A percentile compares a stretch with the other conserved stretches of the same genome.
phyloP scores from a whole-genome alignment of 2,888 invertebrate genomes.

The Panopea generosa region DNA sequence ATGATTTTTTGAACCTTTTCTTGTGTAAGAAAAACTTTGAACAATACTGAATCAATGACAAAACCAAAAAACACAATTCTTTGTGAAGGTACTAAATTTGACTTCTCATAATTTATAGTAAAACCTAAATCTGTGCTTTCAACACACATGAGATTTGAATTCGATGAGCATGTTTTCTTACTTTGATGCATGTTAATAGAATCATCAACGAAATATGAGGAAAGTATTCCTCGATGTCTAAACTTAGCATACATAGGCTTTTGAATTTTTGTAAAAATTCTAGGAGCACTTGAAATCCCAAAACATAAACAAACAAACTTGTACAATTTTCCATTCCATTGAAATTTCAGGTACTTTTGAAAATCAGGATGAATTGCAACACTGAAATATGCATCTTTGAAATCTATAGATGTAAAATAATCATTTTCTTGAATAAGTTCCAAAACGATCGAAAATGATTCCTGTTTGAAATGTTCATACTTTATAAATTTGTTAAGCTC shows the following conservation, averaged over 20 bases:
- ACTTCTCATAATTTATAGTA: too few species aligned
- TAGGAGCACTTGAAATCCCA: constrained; percentile 8
- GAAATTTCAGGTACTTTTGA: constrained; percentile 30
- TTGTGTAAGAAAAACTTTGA: too few species aligned
- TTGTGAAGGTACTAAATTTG: constrained; percentile 17
- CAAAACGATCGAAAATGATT: constrained; percentile 18
- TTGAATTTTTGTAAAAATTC: constrained; percentile 26
- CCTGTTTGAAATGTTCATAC: constrained; percentile 43
- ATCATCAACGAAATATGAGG: constrained; percentile 30
- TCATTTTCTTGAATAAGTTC: constrained; percentile 19
- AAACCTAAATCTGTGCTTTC: too few species aligned
- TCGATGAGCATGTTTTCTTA: too few species aligned
- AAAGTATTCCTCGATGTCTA: constrained; percentile 8
- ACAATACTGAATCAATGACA: too few species aligned
- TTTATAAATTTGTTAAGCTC: constrained; percentile 26
- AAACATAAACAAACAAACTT: constrained; percentile 22
- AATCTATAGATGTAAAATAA: constrained; percentile 24
- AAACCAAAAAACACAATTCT: too few species aligned
- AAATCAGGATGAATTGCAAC: too few species aligned
- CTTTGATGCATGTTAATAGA: too few species aligned
- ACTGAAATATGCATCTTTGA: too few species aligned
- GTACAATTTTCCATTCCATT: constrained; percentile 17
- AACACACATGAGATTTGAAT: neutral
- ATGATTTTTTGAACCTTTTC: too few species aligned
- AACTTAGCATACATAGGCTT: constrained; percentile 35